Percentiles rank a stretch among this genome's conserved stretches.
phyloP scores from a whole-genome alignment of 1,140 invertebrate genomes.

The Polypedilum vanderplanki region DNA sequence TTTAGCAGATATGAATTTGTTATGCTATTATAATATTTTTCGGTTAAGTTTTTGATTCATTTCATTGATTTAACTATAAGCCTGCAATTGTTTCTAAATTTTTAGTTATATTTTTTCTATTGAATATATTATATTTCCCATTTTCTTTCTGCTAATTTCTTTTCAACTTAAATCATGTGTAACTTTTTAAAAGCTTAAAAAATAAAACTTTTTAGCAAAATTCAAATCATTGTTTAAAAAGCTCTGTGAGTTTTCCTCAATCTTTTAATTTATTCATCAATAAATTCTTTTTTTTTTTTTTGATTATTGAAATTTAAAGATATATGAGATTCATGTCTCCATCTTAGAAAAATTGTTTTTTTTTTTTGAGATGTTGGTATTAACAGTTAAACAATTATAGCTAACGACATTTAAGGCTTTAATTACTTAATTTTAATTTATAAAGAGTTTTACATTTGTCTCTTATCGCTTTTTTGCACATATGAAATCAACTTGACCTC shows the following conservation, averaged over 20 bases:
- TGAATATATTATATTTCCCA: too few relatives aligned
- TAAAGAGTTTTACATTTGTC: too few relatives aligned
- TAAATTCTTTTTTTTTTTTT: background rate
- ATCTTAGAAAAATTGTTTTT: background rate
- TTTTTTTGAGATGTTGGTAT: background rate
- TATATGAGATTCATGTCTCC: background rate
- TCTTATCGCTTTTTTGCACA: too few relatives aligned
- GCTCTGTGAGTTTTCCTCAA: too few relatives aligned
- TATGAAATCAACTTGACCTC: too few relatives aligned
- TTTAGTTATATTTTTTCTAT: too few relatives aligned
- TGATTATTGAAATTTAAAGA: too few relatives aligned
- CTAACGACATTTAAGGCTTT: slow-evolving; percentile 30
- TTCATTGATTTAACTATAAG: slow-evolving; percentile 4
- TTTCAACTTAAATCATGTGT: too few relatives aligned
- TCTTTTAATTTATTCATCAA: background rate
- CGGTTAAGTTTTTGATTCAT: background rate
- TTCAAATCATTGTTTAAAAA: too few relatives aligned
- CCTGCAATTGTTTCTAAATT: background rate
- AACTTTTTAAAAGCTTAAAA: too few relatives aligned
- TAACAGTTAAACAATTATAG: slow-evolving; percentile 33
- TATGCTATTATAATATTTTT: background rate
- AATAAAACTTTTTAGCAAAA: too few relatives aligned
- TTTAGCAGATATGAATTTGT: background rate
- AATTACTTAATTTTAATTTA: slow-evolving; percentile 21
- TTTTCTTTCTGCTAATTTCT: too few relatives aligned